Evolutionary conservation across 2,888 invertebrate species (phyloP), one percentile per base, ranked within the genome.

Genomic region (Hirtodrosophila alboralis): DNA sequence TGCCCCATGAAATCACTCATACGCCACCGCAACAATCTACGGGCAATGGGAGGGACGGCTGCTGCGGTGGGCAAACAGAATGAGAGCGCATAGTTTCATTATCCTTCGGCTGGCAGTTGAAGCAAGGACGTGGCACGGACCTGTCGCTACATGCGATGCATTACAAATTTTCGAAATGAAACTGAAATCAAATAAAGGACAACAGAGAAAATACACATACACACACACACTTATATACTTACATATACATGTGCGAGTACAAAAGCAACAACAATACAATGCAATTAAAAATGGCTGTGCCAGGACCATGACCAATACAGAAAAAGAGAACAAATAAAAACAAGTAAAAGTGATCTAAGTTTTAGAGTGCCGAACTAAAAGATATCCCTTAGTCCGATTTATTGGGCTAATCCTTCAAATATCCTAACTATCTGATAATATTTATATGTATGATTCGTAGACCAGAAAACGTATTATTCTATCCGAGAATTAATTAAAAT

Each of bases 111-210:
- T 56, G 60, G 33, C 16, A 38, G 62, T 27, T 54, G 30, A 27
- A 23, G 38, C 41, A 43, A 63, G 74, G 65, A 76, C 58, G 59
- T 45, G 62, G 73, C 68, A 79, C 45, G 62, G 72, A 63, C 41
- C 80, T 57, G 60, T 45, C 47, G 80, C 76, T 78, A 80, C 79
- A 79, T 75, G 79, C 51, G 60, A 63, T 61, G 79, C 75, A 79
- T 79, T 85, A 85, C 79, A 85, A 85, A 79, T 79, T 85, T 81
- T 52, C 81, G 63, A 83, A 79, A 85, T 78, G 79, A 79, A 85
- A 79, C 68, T 75, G 79, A 79, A 79, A 79, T 79, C 79, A 79
- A 84, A 79, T 79, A 79, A 79, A 83, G 75, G 67, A 74, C 68
- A 69, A 43, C 34, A 38, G 14, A 23, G 43, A 56, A n/a, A 9